Conservation (phyloP, 1,140 invertebrate species). For the Eumaeus atala region DNA sequence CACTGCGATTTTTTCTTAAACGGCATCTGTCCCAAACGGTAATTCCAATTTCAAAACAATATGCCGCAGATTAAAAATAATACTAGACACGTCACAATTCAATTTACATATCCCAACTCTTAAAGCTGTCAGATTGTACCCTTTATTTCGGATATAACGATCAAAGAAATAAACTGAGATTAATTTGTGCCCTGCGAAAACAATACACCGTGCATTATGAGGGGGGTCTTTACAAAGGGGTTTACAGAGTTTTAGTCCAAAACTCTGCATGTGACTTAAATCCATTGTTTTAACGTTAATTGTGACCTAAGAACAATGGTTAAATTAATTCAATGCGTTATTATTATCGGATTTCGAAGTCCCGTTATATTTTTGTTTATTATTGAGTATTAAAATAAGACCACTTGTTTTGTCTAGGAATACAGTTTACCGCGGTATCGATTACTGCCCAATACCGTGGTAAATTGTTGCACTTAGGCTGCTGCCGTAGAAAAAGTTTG, state of each 20-base stretch:
- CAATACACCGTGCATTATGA: constrained; percentile 48
- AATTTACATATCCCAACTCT: constrained; percentile 64
- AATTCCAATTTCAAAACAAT: constrained; percentile 13
- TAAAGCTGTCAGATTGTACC: constrained; percentile 39
- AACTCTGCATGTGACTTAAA: constrained; percentile 68
- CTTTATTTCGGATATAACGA: constrained; percentile 53
- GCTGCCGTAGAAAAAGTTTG: no score
- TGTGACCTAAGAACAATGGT: constrained; percentile 58
- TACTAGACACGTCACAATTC: constrained; percentile 24
- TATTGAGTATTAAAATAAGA: constrained; percentile 6
- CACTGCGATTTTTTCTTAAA: no score
- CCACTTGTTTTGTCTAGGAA: neutral
- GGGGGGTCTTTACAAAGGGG: constrained; percentile 35
- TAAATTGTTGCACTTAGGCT: no score
- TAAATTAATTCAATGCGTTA: constrained; percentile 35
- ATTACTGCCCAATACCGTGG: no score
- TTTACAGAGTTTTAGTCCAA: constrained; percentile 54
- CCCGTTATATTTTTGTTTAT: constrained; percentile 9
- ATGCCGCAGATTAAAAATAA: constrained; percentile 17
- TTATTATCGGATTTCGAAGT: constrained; percentile 26
- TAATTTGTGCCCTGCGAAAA: constrained; percentile 61
- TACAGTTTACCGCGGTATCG: constrained; percentile 27
- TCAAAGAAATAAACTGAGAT: constrained; percentile 69
- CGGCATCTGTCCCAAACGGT: no score
- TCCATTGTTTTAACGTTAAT: constrained; percentile 58